Percentiles rank a stretch among this genome's conserved stretches.
Evolutionary conservation across 2,113 vertebrate genomes (phyloP).

Genomic region (Centropus bengalensis): DNA sequence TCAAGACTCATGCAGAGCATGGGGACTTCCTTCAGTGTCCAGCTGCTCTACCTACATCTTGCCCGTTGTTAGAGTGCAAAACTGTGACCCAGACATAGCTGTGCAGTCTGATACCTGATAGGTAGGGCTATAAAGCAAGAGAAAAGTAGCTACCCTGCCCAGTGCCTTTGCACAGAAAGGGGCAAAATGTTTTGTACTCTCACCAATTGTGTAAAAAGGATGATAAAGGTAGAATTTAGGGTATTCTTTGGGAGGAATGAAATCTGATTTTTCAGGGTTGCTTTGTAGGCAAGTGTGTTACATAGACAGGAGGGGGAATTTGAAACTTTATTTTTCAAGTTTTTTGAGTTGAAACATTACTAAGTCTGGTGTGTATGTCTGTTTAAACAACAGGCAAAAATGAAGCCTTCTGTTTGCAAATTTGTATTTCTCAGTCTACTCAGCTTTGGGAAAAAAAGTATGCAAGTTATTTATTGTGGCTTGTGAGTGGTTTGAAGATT

Average conservation of each 20-base stretch:
- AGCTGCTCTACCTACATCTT: not conserved
- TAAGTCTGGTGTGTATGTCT: not conserved
- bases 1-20: not conserved
- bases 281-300: not conserved
- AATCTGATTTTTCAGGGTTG: not conserved
- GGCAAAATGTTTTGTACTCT: not conserved
- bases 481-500: slow-evolving; percentile 37
- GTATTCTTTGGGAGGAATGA: not conserved
- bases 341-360: not conserved
- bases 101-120: not conserved
- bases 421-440: slow-evolving; percentile 4
- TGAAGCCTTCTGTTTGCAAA: not conserved
- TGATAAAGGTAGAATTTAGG: not conserved
- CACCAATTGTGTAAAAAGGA: not conserved
- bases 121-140: not conserved
- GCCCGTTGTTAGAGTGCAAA: not conserved
- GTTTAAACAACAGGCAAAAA: not conserved
- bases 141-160: not conserved
- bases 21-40: not conserved
- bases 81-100: not conserved
- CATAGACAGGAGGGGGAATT: not conserved
- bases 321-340: not conserved
- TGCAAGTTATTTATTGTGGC: not conserved
- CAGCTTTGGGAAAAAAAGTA: not conserved
- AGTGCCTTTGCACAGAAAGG: not conserved